These are phyloP conservation scores for Chaenodraco wilsoni DNA, from an alignment of 2,797 vertebrate species.

Conservation along the genomic window DNA sequence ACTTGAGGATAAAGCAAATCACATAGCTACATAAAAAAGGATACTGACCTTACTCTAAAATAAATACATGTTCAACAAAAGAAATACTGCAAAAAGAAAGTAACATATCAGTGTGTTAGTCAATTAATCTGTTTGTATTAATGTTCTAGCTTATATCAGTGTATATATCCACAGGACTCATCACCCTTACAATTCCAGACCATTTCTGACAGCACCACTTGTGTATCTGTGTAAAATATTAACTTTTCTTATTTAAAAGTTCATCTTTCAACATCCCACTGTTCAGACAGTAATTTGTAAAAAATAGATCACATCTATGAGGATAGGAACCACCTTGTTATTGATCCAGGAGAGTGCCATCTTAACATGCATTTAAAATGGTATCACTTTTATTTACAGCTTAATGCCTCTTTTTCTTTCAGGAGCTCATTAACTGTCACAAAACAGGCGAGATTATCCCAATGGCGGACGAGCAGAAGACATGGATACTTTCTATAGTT, in stretches of 20 bases:
- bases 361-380: slow-evolving; percentile 3
- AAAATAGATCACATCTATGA: slow-evolving; percentile 22
- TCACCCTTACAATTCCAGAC: slow-evolving; percentile 55
- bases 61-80: background rate
- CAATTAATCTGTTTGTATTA: slow-evolving; percentile 56
- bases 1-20: slow-evolving; percentile 18
- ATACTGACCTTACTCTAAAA: slow-evolving; percentile 58
- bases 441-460: slow-evolving; percentile 32
- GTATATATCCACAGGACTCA: slow-evolving; percentile 56
- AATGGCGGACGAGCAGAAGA: slow-evolving; percentile 22
- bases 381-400: slow-evolving; percentile 5
- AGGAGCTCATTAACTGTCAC: slow-evolving; percentile 48
- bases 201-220: slow-evolving; percentile 56
- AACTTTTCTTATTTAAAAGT: slow-evolving; percentile 31
- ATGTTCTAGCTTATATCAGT: slow-evolving; percentile 80
- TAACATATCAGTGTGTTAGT: slow-evolving; percentile 44
- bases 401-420: slow-evolving; percentile 20
- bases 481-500: slow-evolving; percentile 1
- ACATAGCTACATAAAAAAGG: slow-evolving; percentile 16
- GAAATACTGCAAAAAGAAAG: slow-evolving; percentile 38
- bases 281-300: slow-evolving; percentile 21
- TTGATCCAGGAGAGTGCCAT: background rate
- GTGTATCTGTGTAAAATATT: slow-evolving; percentile 46
- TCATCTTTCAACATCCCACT: slow-evolving; percentile 24
- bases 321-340: slow-evolving; percentile 13